Percentiles rank a stretch among this genome's conserved stretches.
These are phyloP conservation scores for Anastatus disparis DNA, from an alignment of 1,140 invertebrate genomes.

Conservation along the genomic window DNA sequence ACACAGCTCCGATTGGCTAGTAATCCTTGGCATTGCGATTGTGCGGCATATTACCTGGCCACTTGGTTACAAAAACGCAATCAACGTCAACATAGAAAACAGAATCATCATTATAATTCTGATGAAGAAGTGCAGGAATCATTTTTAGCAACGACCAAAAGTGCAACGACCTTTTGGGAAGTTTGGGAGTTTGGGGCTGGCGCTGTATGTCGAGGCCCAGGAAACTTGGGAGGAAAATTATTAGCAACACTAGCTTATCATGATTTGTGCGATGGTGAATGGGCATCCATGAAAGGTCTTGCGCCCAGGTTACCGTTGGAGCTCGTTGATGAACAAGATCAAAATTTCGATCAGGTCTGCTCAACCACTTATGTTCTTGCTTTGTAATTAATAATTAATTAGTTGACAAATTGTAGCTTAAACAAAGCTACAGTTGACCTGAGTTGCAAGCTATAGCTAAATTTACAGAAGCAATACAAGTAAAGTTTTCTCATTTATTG, in stretches of 20 bases:
- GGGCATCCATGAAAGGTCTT: slow-evolving; percentile 84
- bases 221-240: slow-evolving; percentile 75
- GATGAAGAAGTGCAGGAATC: background rate
- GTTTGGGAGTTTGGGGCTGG: slow-evolving; percentile 73
- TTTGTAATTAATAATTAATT: background rate
- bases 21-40: slow-evolving; percentile 90
- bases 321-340: background rate
- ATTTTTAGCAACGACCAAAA: too few relatives aligned
- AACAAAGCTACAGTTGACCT: too few relatives aligned
- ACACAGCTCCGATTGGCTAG: slow-evolving; percentile 80
- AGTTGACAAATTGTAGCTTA: background rate
- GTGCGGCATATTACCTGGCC: slow-evolving; percentile 79
- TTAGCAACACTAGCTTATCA: slow-evolving; percentile 80
- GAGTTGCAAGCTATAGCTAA: too few relatives aligned
- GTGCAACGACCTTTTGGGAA: slow-evolving; percentile 19
- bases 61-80: slow-evolving; percentile 68
- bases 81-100: slow-evolving; percentile 34
- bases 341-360: too few relatives aligned
- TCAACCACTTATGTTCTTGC: too few relatives aligned
- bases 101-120: slow-evolving; percentile 35
- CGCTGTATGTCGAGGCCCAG: slow-evolving; percentile 80
- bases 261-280: slow-evolving; percentile 83
- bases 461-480: too few relatives aligned
- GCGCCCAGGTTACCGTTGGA: slow-evolving; percentile 73
- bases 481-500: too few relatives aligned